Conservation (phyloP, 2,888 invertebrate species). For the Hypomecis atomaria region DNA sequence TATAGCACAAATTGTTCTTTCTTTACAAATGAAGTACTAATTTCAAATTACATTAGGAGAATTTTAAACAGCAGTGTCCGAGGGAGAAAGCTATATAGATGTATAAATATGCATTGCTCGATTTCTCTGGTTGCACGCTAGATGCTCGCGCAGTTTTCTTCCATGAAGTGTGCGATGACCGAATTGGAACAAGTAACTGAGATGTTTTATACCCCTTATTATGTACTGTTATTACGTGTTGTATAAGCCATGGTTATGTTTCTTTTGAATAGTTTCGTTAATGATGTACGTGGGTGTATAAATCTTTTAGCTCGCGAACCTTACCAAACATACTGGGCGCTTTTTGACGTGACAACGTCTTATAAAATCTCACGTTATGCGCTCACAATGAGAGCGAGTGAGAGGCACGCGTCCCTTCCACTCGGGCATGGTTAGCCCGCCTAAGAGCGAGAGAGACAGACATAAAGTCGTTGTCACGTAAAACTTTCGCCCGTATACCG, state of each 20-base stretch:
- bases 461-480: too few species aligned
- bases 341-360: too few species aligned
- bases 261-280: slow-evolving; percentile 8
- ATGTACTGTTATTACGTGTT: slow-evolving; percentile 31
- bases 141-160: slow-evolving; percentile 53
- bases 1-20: slow-evolving; percentile 6
- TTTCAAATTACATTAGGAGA: slow-evolving; percentile 35
- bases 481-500: too few species aligned
- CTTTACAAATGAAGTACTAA: slow-evolving; percentile 15
- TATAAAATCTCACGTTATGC: too few species aligned
- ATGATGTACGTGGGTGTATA: not conserved
- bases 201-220: slow-evolving; percentile 27
- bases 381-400: too few species aligned
- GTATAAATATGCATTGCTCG: slow-evolving; percentile 74
- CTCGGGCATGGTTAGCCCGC: too few species aligned
- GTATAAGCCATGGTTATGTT: slow-evolving; percentile 17
- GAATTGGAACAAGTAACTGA: slow-evolving; percentile 39
- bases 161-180: slow-evolving; percentile 49
- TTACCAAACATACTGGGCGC: too few species aligned
- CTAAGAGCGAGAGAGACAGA: too few species aligned
- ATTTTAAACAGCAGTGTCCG: slow-evolving; percentile 46
- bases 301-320: too few species aligned
- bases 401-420: too few species aligned
- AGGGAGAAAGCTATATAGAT: slow-evolving; percentile 69
- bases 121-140: slow-evolving; percentile 77